Evolutionary conservation across 2,797 vertebrate species (phyloP).

Genomic region (Sebastiscus albofasciatus): DNA sequence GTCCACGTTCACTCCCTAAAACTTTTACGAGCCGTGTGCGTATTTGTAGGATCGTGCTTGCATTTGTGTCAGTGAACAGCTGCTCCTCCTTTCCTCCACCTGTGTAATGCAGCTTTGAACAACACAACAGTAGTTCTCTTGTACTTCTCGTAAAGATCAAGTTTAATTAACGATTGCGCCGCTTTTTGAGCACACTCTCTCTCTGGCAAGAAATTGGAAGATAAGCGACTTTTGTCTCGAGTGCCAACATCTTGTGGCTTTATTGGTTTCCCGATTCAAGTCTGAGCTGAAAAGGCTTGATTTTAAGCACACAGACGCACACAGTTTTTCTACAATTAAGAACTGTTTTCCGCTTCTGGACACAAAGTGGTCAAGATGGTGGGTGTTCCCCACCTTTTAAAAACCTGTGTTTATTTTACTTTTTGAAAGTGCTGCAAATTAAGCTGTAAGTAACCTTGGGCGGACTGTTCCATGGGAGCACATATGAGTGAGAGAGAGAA

Average conservation of each 20-base stretch:
- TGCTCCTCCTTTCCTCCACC: conserved; percentile 56
- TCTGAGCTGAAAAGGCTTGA: conserved; percentile 21
- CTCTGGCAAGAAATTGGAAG: conserved; percentile 43
- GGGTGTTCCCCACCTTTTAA: conserved; percentile 64
- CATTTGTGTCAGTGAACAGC: conserved; percentile 52
- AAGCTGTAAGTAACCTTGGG: conserved; percentile 53
- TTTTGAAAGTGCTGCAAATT: conserved; percentile 64
- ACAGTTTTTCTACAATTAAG: conserved; percentile 19
- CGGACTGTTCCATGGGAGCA: conserved; percentile 56
- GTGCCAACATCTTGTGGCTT: conserved; percentile 41
- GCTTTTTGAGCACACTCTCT: conserved; percentile 35
- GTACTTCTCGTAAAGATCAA: conserved; percentile 52
- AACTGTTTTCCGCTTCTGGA: conserved; percentile 45
- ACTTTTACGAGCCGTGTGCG: background rate
- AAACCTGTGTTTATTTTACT: conserved; percentile 65
- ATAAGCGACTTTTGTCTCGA: conserved; percentile 58
- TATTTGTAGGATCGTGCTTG: background rate
- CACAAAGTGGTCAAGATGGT: conserved; percentile 49
- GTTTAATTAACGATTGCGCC: conserved; percentile 53
- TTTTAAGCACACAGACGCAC: conserved; percentile 21
- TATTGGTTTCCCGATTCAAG: conserved; percentile 54
- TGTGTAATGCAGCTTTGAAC: conserved; percentile 1
- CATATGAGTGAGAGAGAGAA: conserved; percentile 35
- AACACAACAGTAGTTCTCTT: conserved; percentile 51
- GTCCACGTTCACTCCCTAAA: background rate